Evolutionary conservation across 1,140 invertebrate species (phyloP).

Genomic region (Tetragnatha versicolor): DNA sequence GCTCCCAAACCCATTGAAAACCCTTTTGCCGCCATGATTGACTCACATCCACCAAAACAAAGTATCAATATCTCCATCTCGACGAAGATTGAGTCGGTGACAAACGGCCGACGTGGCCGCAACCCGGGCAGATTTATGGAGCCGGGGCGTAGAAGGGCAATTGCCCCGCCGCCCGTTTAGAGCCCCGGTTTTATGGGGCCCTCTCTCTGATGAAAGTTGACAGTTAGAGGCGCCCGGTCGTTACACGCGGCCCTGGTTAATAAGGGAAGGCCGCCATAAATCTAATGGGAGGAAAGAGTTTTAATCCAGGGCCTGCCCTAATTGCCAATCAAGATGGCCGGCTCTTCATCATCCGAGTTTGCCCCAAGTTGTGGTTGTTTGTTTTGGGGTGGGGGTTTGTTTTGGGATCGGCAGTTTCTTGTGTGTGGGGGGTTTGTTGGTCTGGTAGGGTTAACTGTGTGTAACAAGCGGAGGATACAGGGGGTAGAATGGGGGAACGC

Average conservation of each 20-base stretch:
- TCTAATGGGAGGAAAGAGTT: conserved; percentile 35
- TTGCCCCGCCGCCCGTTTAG: conserved; percentile 11
- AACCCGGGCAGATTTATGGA: conserved; percentile 15
- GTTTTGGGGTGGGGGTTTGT: background rate
- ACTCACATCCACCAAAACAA: background rate
- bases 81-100: conserved; percentile 29
- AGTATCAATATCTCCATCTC: too few relatives aligned
- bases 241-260: conserved; percentile 24
- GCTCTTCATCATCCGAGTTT: background rate
- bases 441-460: too few relatives aligned
- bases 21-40: background rate
- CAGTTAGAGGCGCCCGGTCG: conserved; percentile 15
- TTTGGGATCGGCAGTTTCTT: too few relatives aligned
- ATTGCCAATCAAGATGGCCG: conserved; percentile 1
- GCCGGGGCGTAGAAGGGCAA: conserved; percentile 6
- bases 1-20: background rate
- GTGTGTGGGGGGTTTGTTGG: too few relatives aligned
- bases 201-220: conserved; percentile 28
- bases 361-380: background rate
- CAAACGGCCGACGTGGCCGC: conserved; percentile 15
- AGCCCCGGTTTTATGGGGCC: conserved; percentile 9
- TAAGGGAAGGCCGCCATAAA: background rate
- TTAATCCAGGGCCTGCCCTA: conserved; percentile 5
- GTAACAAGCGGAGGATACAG: too few relatives aligned
- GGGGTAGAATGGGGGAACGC: too few relatives aligned